Evolutionary conservation across 2,113 vertebrate genomes (phyloP), one percentile per base, ranked within the genome.

Genomic region (Antigone vipio): DNA sequence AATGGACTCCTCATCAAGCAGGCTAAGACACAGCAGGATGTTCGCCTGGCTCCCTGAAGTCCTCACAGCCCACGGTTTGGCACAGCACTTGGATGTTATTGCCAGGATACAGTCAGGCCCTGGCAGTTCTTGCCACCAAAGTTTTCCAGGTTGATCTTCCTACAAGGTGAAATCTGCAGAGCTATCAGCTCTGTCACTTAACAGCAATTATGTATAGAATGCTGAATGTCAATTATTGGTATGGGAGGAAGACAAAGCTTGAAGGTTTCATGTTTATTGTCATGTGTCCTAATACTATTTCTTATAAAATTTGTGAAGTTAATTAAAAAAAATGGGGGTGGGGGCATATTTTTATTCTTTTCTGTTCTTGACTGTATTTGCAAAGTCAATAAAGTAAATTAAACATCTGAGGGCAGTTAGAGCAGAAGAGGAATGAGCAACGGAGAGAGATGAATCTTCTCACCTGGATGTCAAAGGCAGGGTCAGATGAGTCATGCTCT

Each of bases 401-500:
- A n/a, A 91, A 26, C 34, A 42, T 50, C 50, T 50, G 45, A 77
- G 53, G 58, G 27, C 76, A 73, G 63, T 73, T 83, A 20, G 4
- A 72, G 32, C 44, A 87, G 72, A 66, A 83, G 53, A 94, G 53
- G 27, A 84, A 84, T 21, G 42, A 74, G 11, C 27, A 7, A 3
- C 63, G 66, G 5, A 47, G 53, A 42, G 60, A 79, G 91, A 89
- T 35, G 7, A 62, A 69, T 91, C 53, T 81, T 69, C 55, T 88
- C 72, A 44, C 27, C 35, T 16, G 55, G 67, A 53, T 38, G 22
- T 77, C 68, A 69, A 56, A 94, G 67, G 27, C 72, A 77, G 79
- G 75, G 89, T 49, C 89, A 94, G 84, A 40, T 77, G 77, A 93
- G 66, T 93, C 87, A 62, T 9, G 27, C 68, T 86, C n/a, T 35